A percentile compares a stretch with the other conserved stretches of the same genome.
Conservation (phyloP, 2,113 vertebrate genomes). For the Cottus gobio region DNA sequence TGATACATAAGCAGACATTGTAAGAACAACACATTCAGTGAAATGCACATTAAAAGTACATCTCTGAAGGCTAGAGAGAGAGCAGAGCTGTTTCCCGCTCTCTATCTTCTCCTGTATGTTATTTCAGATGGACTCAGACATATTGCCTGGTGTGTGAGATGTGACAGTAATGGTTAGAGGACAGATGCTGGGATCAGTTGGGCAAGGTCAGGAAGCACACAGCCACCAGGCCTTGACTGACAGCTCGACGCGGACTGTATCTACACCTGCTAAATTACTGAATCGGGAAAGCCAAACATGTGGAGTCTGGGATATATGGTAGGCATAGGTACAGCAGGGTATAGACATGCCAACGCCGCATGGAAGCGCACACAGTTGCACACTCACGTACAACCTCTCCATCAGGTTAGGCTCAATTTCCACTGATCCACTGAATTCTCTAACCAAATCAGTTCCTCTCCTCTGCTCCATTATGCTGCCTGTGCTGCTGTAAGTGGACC, state of each 20-base stretch:
- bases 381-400: conserved; percentile 7
- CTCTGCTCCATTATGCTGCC: conserved; percentile 45
- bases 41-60: background rate
- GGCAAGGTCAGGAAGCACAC: conserved; percentile 65
- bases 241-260: conserved; percentile 56
- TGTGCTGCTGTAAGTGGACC: conserved; percentile 38
- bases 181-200: conserved; percentile 59
- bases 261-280: conserved; percentile 62
- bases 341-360: background rate
- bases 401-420: conserved; percentile 9
- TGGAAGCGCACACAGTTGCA: background rate
- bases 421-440: conserved; percentile 11
- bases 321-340: background rate
- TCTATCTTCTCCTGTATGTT: conserved; percentile 38
- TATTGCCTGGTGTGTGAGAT: conserved; percentile 55
- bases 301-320: conserved; percentile 14
- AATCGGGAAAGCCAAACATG: conserved; percentile 63
- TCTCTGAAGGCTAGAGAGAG: conserved; percentile 13
- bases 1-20: background rate
- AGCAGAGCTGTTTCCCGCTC: conserved; percentile 22
- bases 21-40: background rate
- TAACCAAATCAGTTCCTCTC: conserved; percentile 60
- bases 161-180: conserved; percentile 69
- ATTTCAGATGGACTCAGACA: conserved; percentile 57
- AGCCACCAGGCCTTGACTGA: conserved; percentile 68